A percentile compares a stretch with the other conserved stretches of the same genome.
Conservation (phyloP, 2,888 invertebrate species). For the Willowsia nigromaculata region DNA sequence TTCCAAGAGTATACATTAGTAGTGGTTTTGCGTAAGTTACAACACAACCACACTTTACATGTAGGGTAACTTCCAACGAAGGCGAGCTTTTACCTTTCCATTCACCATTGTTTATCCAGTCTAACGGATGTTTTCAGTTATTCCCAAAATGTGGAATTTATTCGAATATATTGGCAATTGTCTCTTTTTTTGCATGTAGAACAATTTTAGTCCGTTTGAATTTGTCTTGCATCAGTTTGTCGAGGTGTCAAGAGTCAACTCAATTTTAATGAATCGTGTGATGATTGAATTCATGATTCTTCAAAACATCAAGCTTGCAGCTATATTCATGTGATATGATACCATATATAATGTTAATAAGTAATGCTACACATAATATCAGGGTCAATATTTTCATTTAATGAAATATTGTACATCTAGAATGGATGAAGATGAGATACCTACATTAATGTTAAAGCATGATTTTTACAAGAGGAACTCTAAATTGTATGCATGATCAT, state of each 20-base stretch:
- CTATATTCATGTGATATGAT: neutral
- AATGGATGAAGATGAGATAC: neutral
- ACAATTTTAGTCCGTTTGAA: neutral
- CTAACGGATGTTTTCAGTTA: no score
- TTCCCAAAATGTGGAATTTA: no score
- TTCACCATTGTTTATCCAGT: no score
- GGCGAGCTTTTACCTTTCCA: no score
- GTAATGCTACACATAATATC: conserved; percentile 51
- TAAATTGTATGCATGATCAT: neutral
- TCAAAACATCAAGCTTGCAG: neutral
- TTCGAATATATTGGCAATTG: no score
- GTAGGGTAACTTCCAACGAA: no score
- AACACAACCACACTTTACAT: no score
- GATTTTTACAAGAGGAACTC: neutral
- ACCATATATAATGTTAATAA: neutral
- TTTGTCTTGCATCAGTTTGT: neutral
- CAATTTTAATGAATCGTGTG: conserved; percentile 28
- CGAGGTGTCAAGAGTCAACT: conserved; percentile 49
- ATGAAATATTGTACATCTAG: conserved; percentile 2
- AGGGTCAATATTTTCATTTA: conserved; percentile 66
- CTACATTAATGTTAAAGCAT: neutral
- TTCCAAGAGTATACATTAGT: no score
- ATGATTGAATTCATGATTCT: conserved; percentile 36
- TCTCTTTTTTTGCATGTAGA: no score
- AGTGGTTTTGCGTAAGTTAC: no score